Evolutionary conservation across 2,888 invertebrate genomes (phyloP), one percentile per base, ranked within the genome.

Genomic region (Oligia fasciuncula): DNA sequence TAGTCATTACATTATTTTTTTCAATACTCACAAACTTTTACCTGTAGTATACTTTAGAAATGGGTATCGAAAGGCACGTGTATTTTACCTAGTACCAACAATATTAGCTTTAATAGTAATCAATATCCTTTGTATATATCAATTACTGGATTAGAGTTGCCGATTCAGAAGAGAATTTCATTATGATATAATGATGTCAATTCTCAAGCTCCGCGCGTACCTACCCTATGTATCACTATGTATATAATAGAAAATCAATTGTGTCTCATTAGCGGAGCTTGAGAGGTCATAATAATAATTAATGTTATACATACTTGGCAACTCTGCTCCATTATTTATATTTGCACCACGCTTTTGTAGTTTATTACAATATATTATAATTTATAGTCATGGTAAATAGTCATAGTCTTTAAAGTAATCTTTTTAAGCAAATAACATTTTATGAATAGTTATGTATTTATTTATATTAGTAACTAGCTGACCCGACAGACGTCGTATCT

Each of bases 341-440:
- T 43, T 77, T 54, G 66, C 84, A 85, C 79, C 57, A 73, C 60
- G 85, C 85, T 85, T 85, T 35, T 77, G 13, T 78, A 76, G 68
- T 73, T 66, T 74, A 63, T 73, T 76, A 87, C 69, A 51, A 35
- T 73, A 74, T 84, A 71, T 23, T 79, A 70, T 72, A 49, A 80
- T 83, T 57, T 71, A 71, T 62, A 67, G 35, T 69, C 77, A 72
- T 65, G 72, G 68, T 71, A 46, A 51, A 70, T 70, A 76, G 54
- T 70, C 54, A 82, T 66, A 81, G 17, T 23, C 49, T 43, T 66
- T 35, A 43, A n/a, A 80, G 19, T n/a, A 35, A 60, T 73, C 13
- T 63, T 62, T 14, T 8, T 29, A 29, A 29, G 54, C 14, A 49
- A 63, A 62, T 72, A 63, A 43, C 19, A 14, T 76, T 62, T 68